These are phyloP conservation scores for Willisornis vidua DNA, from an alignment of 2,113 vertebrate species.

Conservation along the genomic window DNA sequence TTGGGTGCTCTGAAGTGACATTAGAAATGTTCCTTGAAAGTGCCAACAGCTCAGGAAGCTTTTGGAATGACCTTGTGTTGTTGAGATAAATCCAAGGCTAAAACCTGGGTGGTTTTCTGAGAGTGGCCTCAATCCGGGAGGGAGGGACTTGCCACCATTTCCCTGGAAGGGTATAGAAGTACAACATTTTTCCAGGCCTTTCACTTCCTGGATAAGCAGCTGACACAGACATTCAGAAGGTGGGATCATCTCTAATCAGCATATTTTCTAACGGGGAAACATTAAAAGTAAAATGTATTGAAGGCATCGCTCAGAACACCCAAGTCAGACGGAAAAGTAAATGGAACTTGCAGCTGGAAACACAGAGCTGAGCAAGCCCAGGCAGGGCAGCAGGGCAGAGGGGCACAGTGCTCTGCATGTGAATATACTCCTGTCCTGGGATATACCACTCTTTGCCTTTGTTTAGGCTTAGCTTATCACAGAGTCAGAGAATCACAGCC, in stretches of 20 bases:
- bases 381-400: not conserved
- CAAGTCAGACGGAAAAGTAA: accelerated
- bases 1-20: not conserved
- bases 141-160: not conserved
- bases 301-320: not conserved
- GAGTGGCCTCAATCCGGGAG: accelerated
- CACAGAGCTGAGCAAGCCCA: accelerated
- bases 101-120: not conserved
- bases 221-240: not conserved
- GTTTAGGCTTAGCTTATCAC: not conserved
- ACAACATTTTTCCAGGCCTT: not conserved
- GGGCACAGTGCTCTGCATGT: accelerated
- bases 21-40: not conserved
- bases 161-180: not conserved
- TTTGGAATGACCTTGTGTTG: not conserved
- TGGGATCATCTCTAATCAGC: not conserved
- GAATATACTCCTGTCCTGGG: too few relatives aligned
- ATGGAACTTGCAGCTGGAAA: accelerated
- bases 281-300: accelerated
- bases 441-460: not conserved
- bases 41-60: not conserved
- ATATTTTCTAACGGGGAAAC: not conserved
- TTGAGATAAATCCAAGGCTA: not conserved
- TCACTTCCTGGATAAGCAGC: not conserved
- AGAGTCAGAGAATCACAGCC: not conserved